phyloP scores from a whole-genome alignment of 2,888 invertebrate genomes.

The Brenthis daphne region DNA sequence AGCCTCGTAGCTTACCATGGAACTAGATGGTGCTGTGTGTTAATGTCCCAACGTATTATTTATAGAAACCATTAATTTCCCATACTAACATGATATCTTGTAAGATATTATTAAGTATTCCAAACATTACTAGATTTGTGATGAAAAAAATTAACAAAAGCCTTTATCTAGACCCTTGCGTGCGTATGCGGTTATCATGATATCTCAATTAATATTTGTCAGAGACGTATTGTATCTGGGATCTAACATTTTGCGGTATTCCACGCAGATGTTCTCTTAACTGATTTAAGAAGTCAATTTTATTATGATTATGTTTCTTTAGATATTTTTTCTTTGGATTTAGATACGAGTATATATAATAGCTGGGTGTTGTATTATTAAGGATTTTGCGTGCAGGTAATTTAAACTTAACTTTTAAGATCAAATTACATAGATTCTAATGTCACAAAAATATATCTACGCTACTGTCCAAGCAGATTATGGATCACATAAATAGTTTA shows the following conservation, averaged over 20 bases:
- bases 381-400: no score
- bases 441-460: no score
- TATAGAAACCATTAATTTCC: slow-evolving; percentile 21
- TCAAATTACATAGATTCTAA: no score
- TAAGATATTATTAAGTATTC: background rate
- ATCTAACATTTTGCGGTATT: slow-evolving; percentile 43
- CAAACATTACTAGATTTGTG: background rate
- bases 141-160: slow-evolving; percentile 3
- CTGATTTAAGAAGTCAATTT: slow-evolving; percentile 3
- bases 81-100: slow-evolving; percentile 1
- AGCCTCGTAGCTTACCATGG: no score
- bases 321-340: background rate
- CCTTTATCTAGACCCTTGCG: background rate
- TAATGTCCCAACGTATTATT: no score
- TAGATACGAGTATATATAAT: no score
- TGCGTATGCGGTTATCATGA: slow-evolving; percentile 43
- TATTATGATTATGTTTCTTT: background rate
- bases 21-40: no score
- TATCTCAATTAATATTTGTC: slow-evolving; percentile 56
- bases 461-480: no score
- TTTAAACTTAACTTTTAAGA: no score
- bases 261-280: slow-evolving; percentile 5
- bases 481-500: no score
- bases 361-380: no score
- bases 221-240: slow-evolving; percentile 42